A percentile compares a stretch with the other conserved stretches of the same genome.
phyloP scores from a whole-genome alignment of 2,888 invertebrate species.

The Leptinotarsa rubiginosa region DNA sequence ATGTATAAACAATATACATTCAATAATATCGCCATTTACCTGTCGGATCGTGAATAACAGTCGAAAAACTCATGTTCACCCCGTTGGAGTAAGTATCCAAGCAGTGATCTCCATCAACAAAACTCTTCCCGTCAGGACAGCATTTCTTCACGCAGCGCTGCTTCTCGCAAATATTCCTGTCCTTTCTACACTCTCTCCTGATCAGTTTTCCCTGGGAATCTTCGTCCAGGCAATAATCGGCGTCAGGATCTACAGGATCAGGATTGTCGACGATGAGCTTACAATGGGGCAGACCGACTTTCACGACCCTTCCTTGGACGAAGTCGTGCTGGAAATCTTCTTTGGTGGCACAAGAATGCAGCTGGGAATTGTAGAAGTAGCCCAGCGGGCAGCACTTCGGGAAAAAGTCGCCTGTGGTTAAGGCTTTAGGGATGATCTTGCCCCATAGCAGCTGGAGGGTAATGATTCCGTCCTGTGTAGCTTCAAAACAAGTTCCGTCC shows the following conservation, averaged over 20 bases:
- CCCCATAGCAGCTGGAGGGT: constrained; percentile 9
- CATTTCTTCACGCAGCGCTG: constrained; percentile 68
- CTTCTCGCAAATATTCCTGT: constrained; percentile 49
- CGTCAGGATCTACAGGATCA: constrained; percentile 26
- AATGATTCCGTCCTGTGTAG: constrained; percentile 17
- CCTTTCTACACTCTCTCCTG: constrained; percentile 52
- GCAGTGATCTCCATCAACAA: constrained; percentile 55
- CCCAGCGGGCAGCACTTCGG: constrained; percentile 58
- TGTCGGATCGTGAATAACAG: constrained; percentile 47
- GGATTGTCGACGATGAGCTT: constrained; percentile 50
- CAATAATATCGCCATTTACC: constrained; percentile 39
- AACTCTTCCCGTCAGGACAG: constrained; percentile 70
- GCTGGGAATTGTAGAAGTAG: constrained; percentile 48
- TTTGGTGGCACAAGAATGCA: constrained; percentile 50
- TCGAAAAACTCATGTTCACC: constrained; percentile 50
- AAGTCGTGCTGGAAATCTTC: constrained; percentile 38
- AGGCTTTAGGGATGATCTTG: neutral
- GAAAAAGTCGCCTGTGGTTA: constrained; percentile 33
- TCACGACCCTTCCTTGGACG: constrained; percentile 48
- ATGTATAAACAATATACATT: too few species aligned
- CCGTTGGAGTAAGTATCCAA: constrained; percentile 53
- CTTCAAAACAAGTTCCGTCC: constrained; percentile 36
- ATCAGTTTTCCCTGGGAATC: constrained; percentile 44
- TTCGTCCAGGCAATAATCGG: constrained; percentile 49
- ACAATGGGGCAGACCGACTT: constrained; percentile 54